phyloP scores from a whole-genome alignment of 2,888 invertebrate species.

The Hemithea aestivaria region DNA sequence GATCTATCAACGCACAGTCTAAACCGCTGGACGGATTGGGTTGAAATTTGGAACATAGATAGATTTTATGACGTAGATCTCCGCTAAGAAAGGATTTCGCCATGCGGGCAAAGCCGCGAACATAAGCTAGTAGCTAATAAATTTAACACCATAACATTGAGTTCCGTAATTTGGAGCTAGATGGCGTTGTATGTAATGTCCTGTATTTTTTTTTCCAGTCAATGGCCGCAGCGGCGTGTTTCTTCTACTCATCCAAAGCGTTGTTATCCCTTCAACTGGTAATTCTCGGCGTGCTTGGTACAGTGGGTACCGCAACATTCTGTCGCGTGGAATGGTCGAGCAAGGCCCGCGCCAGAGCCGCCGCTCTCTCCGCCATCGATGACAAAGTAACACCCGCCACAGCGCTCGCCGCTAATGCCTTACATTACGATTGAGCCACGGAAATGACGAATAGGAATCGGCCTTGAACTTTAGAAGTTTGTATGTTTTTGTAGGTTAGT shows the following conservation, averaged over 20 bases:
- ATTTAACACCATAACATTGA: too few relatives aligned
- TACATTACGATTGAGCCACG: constrained; percentile 69
- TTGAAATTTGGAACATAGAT: too few relatives aligned
- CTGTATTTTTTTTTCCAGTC: constrained; percentile 75
- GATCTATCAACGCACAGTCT: too few relatives aligned
- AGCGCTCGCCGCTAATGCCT: constrained; percentile 56
- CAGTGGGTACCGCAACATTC: constrained; percentile 87
- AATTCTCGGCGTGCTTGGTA: constrained; percentile 84
- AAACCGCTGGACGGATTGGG: too few relatives aligned
- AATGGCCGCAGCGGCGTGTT: constrained; percentile 90
- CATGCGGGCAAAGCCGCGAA: too few relatives aligned
- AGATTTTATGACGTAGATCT: too few relatives aligned
- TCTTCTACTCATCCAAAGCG: constrained; percentile 88
- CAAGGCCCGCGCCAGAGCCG: constrained; percentile 51
- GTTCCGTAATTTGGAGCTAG: too few relatives aligned
- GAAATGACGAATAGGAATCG: too few relatives aligned
- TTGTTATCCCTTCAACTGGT: constrained; percentile 86
- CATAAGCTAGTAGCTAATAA: too few relatives aligned
- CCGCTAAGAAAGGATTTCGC: too few relatives aligned
- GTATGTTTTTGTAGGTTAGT: too few relatives aligned
- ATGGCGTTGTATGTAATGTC: neutral
- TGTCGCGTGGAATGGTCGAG: constrained; percentile 85
- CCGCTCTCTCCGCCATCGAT: constrained; percentile 44
- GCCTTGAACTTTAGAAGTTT: too few relatives aligned
- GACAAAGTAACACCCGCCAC: constrained; percentile 53